Evolutionary conservation across 2,888 invertebrate species (phyloP), one percentile per base, ranked within the genome.

Genomic region (Copidosoma aretas): DNA sequence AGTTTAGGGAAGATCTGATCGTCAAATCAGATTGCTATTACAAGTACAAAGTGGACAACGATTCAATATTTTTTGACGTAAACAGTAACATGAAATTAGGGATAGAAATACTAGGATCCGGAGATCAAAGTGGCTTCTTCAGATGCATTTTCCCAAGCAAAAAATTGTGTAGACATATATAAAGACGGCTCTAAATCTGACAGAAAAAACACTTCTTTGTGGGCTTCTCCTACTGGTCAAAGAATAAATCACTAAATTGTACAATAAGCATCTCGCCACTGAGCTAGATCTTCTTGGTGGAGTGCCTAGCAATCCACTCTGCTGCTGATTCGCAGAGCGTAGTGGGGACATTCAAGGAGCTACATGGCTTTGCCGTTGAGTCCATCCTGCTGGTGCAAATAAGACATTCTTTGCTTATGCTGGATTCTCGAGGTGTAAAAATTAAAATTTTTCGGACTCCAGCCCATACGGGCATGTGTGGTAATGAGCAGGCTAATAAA

Each of bases 291-390:
- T 60, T 39, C n/a, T 10, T 24, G 24, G 49, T 25, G 12, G 49
- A 49, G 5, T 60, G 54, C 2, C n/a, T 25, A 12, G 56, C 56
- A 5, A 56, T 56, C 12, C 12, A 25, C 12, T 32, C 14, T 24
- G 24, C 56, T 46, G 12, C 43, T 15, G 86, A 56, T 12, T 46
- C 12, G 17, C 43, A 12, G 12, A 46, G 43, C 43, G 17, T 46
- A 3, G 12, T 46, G 3, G 12, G 17, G 14, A 2, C 3, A 46
- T 17, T 46, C 2, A 15, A 3, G 3, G 43, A 12, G 3, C 4
- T 12, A 15, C 14, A 46, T 15, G 12, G 43, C 43, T 3, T 46
- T 14, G 17, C 17, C 17, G 3, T 17, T 12, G 43, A 46, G 12
- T 46, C 43, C 43, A 4, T 17, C 4, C 12, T 46, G 43, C 43